phyloP scores from a whole-genome alignment of 2,797 vertebrate genomes.

The Emydoidea blandingii region DNA sequence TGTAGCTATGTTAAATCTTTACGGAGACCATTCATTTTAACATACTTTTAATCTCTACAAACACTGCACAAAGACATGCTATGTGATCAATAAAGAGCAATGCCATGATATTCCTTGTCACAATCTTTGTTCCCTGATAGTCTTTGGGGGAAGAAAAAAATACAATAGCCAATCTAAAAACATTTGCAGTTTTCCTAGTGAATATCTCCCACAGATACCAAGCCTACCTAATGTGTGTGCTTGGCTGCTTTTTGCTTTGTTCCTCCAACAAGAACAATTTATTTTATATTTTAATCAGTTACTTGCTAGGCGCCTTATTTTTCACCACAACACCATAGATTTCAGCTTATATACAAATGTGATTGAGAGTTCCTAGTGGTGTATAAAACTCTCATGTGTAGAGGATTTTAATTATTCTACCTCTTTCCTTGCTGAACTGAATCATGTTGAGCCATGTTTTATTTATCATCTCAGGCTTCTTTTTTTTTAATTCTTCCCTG shows the following conservation, averaged over 20 bases:
- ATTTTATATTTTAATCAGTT: conserved; percentile 43
- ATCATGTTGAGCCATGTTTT: conserved; percentile 60
- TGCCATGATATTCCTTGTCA: conserved; percentile 15
- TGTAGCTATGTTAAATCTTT: not conserved
- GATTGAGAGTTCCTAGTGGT: not conserved
- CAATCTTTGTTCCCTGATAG: conserved; percentile 11
- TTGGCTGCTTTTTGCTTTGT: not conserved
- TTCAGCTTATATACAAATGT: not conserved
- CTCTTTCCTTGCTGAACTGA: conserved; percentile 46
- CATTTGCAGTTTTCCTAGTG: not conserved
- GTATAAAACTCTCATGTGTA: conserved; percentile 13
- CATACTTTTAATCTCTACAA: conserved; percentile 23
- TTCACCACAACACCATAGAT: not conserved
- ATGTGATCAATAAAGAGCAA: conserved; percentile 8
- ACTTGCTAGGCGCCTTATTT: conserved; percentile 24
- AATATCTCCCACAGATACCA: conserved; percentile 29
- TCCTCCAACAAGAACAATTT: conserved; percentile 4
- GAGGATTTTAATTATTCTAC: conserved; percentile 66
- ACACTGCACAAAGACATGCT: not conserved
- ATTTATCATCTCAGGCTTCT: conserved; percentile 60
- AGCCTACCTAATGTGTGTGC: not conserved
- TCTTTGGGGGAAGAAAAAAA: not conserved
- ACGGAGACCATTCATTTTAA: conserved; percentile 36
- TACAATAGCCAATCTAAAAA: not conserved
- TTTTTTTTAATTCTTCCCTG: conserved; percentile 21